Percentiles rank a stretch among this genome's conserved stretches.
Conservation (phyloP, 1,140 invertebrate species). For the Aphidius gifuensis region DNA sequence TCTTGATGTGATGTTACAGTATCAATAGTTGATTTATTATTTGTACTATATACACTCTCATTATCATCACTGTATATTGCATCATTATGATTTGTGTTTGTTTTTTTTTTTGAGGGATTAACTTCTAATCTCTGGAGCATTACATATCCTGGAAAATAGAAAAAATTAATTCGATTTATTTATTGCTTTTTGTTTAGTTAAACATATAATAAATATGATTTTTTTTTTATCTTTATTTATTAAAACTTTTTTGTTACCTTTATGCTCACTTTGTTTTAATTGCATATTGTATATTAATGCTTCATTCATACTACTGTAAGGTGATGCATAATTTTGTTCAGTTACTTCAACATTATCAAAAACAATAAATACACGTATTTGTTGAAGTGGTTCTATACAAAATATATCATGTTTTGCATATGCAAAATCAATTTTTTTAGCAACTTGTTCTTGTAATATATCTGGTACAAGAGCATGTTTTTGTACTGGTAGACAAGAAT, state of each 20-base stretch:
- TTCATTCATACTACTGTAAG: constrained; percentile 63
- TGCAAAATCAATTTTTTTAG: constrained; percentile 54
- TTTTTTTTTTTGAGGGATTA: constrained; percentile 40
- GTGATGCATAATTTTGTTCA: constrained; percentile 59
- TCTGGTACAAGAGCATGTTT: constrained; percentile 63
- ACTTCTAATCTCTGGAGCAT: constrained; percentile 56
- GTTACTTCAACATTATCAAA: constrained; percentile 76
- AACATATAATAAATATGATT: neutral
- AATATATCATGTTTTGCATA: constrained; percentile 36
- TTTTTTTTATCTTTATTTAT: neutral
- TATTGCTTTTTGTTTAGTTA: neutral
- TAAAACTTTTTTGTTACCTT: constrained; percentile 48
- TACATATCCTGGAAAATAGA: constrained; percentile 54
- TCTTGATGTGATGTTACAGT: neutral
- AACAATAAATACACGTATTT: constrained; percentile 65
- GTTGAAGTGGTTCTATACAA: constrained; percentile 59
- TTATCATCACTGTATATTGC: constrained; percentile 27
- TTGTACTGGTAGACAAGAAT: constrained; percentile 57
- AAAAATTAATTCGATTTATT: neutral
- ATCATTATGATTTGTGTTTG: constrained; percentile 27
- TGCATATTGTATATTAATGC: constrained; percentile 63
- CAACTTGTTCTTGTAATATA: constrained; percentile 61
- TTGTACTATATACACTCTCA: constrained; percentile 29
- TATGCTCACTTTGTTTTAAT: constrained; percentile 61
- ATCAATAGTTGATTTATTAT: constrained; percentile 21